phyloP scores from a whole-genome alignment of 2,113 vertebrate species.

The Picathartes gymnocephalus region DNA sequence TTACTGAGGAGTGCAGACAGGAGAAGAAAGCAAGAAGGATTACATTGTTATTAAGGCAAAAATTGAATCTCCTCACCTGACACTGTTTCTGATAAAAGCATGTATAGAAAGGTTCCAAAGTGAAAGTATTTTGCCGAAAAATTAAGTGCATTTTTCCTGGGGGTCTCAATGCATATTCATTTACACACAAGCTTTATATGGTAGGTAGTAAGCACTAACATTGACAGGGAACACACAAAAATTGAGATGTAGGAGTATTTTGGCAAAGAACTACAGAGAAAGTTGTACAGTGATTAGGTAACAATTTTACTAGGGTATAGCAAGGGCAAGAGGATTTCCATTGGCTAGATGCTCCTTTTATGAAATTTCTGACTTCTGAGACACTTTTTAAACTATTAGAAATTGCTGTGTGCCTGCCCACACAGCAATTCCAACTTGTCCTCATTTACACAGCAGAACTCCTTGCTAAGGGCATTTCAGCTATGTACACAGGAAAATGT shows the following conservation, averaged over 20 bases:
- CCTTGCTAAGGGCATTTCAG: neutral
- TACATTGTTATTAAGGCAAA: neutral
- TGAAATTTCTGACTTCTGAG: neutral
- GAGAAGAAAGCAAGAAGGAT: neutral
- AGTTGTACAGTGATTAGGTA: neutral
- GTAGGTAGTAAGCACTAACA: neutral
- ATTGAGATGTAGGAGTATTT: neutral
- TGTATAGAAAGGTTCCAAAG: neutral
- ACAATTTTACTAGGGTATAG: neutral
- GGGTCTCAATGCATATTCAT: neutral
- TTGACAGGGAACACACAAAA: neutral
- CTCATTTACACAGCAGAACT: neutral
- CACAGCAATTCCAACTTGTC: neutral
- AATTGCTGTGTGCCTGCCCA: too few species aligned
- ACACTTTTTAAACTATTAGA: neutral
- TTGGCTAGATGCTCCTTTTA: neutral
- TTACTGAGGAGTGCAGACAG: rapidly evolving
- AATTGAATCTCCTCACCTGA: neutral
- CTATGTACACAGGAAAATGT: neutral
- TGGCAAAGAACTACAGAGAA: neutral
- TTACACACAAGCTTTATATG: neutral
- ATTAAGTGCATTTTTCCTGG: neutral
- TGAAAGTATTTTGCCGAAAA: neutral
- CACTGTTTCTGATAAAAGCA: neutral
- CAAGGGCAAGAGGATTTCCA: neutral